phyloP scores from a whole-genome alignment of 2,888 invertebrate genomes.

The Diarsia mendica region DNA sequence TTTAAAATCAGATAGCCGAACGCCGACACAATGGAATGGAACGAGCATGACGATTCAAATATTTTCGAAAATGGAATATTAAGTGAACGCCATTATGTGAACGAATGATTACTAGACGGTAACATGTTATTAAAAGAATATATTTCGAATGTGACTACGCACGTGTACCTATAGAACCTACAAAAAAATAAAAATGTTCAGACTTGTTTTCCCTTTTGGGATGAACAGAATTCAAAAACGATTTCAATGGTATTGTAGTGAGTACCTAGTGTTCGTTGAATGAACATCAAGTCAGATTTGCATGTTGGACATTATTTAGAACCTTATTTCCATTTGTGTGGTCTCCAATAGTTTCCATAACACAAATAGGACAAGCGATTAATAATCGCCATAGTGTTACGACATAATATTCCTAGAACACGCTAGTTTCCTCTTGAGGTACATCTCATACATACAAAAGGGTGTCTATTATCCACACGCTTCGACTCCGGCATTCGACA shows the following conservation, averaged over 20 bases:
- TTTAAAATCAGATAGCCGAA: conserved; percentile 88
- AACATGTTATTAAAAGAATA: conserved; percentile 85
- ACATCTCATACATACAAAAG: conserved; percentile 60
- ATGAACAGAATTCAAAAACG: conserved; percentile 34
- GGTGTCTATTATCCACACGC: conserved; percentile 57
- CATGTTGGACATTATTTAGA: conserved; percentile 33
- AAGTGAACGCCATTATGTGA: conserved; percentile 89
- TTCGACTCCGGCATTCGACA: conserved; percentile 61
- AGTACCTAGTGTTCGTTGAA: conserved; percentile 13
- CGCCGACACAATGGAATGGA: conserved; percentile 86
- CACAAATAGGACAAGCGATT: conserved; percentile 47
- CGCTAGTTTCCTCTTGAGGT: conserved; percentile 51
- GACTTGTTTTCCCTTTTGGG: conserved; percentile 34
- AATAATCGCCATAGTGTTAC: conserved; percentile 45
- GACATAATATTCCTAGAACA: conserved; percentile 45
- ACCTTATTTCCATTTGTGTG: conserved; percentile 42
- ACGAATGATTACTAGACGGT: conserved; percentile 84
- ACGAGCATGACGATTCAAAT: conserved; percentile 89
- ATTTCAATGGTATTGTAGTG: conserved; percentile 34
- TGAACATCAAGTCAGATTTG: conserved; percentile 23
- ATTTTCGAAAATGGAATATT: conserved; percentile 90
- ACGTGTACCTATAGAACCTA: conserved; percentile 31
- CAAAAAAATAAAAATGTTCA: conserved; percentile 43
- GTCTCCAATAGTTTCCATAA: conserved; percentile 33
- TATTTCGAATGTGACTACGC: conserved; percentile 57